Conservation (phyloP, 92 coral and sea anemone genomes). For the Phenganax stokvisi region DNA sequence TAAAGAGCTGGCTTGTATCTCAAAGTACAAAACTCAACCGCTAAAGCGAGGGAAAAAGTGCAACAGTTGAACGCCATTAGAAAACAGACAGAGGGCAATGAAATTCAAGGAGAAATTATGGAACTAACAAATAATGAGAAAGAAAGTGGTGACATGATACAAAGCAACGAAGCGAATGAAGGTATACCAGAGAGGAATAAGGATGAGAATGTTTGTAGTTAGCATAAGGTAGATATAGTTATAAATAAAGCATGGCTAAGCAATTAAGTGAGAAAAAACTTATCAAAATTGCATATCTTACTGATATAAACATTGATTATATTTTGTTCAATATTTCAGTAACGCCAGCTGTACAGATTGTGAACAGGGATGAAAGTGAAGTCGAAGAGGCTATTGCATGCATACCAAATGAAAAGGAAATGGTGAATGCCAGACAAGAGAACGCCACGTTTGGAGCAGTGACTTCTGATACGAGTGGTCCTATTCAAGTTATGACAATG, state of each 20-base stretch:
- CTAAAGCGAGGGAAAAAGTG: constrained; percentile 34
- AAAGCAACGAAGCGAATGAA: neutral
- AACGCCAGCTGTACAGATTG: too few relatives aligned
- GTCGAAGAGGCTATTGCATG: neutral
- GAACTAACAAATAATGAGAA: neutral
- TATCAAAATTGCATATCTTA: too few relatives aligned
- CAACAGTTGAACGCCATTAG: constrained; percentile 24
- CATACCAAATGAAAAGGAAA: constrained; percentile 12
- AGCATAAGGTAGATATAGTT: too few relatives aligned
- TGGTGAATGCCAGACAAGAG: constrained; percentile 5
- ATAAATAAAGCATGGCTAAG: neutral
- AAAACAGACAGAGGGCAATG: constrained; percentile 17
- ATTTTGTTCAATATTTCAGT: too few relatives aligned
- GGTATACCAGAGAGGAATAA: neutral
- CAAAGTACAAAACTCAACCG: constrained; percentile 48
- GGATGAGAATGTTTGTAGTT: too few relatives aligned
- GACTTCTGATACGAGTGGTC: neutral
- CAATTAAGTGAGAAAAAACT: neutral
- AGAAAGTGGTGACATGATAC: neutral
- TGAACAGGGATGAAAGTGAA: neutral
- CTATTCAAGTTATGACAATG: neutral
- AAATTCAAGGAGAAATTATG: neutral
- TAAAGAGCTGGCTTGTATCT: constrained; percentile 56
- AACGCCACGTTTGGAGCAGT: neutral
- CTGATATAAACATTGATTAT: too few relatives aligned